phyloP scores from a whole-genome alignment of 2,888 invertebrate species.

The Stictocephala bisonia region DNA sequence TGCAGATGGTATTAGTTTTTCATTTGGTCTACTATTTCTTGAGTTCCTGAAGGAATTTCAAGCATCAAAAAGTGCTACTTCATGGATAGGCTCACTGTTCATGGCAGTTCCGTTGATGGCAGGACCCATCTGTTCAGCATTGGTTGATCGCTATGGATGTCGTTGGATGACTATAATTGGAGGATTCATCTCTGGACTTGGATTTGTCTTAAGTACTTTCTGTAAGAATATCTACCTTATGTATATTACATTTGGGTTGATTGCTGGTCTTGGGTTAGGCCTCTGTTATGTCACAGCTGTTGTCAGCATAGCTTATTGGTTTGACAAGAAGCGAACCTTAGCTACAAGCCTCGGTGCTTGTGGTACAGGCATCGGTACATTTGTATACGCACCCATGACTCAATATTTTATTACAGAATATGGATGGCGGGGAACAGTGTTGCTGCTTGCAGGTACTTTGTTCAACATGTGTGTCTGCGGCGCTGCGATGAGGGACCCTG shows the following conservation, averaged over 20 bases:
- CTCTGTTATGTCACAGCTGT: conserved; percentile 90
- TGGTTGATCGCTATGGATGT: conserved; percentile 90
- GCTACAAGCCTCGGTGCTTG: conserved; percentile 90
- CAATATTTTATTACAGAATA: conserved; percentile 80
- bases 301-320: conserved; percentile 93
- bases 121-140: conserved; percentile 85
- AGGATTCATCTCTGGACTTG: conserved; percentile 77
- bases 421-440: conserved; percentile 87
- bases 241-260: conserved; percentile 86
- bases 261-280: conserved; percentile 86
- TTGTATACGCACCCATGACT: conserved; percentile 87
- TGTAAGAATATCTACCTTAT: conserved; percentile 80
- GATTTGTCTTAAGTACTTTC: conserved; percentile 78
- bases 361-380: conserved; percentile 84
- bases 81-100: conserved; percentile 91
- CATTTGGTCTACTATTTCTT: conserved; percentile 89
- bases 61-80: conserved; percentile 85
- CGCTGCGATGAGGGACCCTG: conserved; percentile 87
- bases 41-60: conserved; percentile 84
- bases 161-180: conserved; percentile 79
- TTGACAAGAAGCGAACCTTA: conserved; percentile 86
- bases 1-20: conserved; percentile 93
- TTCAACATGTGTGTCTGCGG: conserved; percentile 89
- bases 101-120: conserved; percentile 88
- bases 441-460: conserved; percentile 85